Percentiles rank a stretch among this genome's conserved stretches.
phyloP scores from a whole-genome alignment of 2,888 invertebrate species.

The Eucera pruinosa region DNA sequence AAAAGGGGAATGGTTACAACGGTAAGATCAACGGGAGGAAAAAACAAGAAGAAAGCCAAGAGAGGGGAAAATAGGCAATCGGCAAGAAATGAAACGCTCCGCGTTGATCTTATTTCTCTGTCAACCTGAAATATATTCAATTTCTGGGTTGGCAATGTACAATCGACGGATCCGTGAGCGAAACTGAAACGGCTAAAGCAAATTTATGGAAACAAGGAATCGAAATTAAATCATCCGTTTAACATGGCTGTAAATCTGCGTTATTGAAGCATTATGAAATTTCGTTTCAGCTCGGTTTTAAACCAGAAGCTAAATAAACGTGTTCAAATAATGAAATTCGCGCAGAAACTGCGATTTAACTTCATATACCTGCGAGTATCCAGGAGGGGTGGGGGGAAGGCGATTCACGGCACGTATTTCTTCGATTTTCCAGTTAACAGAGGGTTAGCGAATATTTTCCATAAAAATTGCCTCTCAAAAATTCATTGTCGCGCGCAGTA shows the following conservation, averaged over 20 bases:
- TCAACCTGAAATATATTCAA: background rate
- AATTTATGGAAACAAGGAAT: background rate
- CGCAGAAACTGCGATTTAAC: background rate
- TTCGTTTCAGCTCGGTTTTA: background rate
- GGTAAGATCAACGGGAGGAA: too few relatives aligned
- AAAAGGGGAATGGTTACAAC: too few relatives aligned
- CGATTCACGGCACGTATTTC: slow-evolving; percentile 3
- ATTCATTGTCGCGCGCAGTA: too few relatives aligned
- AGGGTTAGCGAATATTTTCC: too few relatives aligned
- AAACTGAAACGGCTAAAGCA: background rate
- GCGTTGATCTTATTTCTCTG: background rate
- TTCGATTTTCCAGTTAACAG: slow-evolving; percentile 5
- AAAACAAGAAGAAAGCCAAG: background rate
- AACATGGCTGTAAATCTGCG: slow-evolving; percentile 5
- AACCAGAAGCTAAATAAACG: background rate
- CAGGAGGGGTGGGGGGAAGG: background rate
- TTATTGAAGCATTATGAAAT: background rate
- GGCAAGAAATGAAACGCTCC: background rate
- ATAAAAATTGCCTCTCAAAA: too few relatives aligned
- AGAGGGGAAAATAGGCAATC: background rate
- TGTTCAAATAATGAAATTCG: background rate
- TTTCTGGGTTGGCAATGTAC: too few relatives aligned
- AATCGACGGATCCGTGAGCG: background rate
- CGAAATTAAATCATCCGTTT: background rate
- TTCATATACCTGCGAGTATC: background rate